Evolutionary conservation across 2,888 invertebrate genomes (phyloP), one percentile per base, ranked within the genome.

Genomic region (Eupeodes luniger): DNA sequence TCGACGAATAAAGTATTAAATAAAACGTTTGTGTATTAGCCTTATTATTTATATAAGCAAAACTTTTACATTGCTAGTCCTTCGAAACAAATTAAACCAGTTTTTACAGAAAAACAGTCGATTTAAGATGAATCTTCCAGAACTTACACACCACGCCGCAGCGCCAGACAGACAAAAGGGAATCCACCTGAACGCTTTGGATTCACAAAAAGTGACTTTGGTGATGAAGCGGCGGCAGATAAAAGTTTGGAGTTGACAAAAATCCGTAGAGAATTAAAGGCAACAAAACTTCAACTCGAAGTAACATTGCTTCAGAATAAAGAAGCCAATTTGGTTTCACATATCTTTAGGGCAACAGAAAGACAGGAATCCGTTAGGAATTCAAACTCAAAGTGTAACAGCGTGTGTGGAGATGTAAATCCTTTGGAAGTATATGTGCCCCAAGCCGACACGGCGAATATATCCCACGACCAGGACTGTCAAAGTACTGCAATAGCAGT

Each of bases 241-340:
- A 64, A 47, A 64, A 47, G 64, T 44, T 16, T 64, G 10, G 64
- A 64, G 19, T 47, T 40, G 47, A 64, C 64, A 0, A 10, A 64
- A 64, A 64, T 19, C 16, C 40, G 64, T 47, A 40, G 64, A 47
- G 11, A 64, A 40, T 44, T 64, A 64, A 64, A 40, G 10, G 64
- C 16, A 44, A 16, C 40, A 44, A n/a, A 64, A 64, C 64, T 64
- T 36, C 44, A 64, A 64, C 44, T 64, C 6, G 64, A 64, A 64
- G 16, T 64, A 19, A 64, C 40, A 44, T 64, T 64, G 64, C 64
- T 64, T 64, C 44, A 64, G 44, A 64, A 64, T 44, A 36, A 44
- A 19, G 64, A 64, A 64, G 64, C 64, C 44, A 44, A 64, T 40
- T 44, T 64, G 9, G 64, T 44, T 27, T n/a, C n/a, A n/a, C n/a